Evolutionary conservation across 2,797 vertebrate species (phyloP).

Genomic region (Margarornis squamiger): DNA sequence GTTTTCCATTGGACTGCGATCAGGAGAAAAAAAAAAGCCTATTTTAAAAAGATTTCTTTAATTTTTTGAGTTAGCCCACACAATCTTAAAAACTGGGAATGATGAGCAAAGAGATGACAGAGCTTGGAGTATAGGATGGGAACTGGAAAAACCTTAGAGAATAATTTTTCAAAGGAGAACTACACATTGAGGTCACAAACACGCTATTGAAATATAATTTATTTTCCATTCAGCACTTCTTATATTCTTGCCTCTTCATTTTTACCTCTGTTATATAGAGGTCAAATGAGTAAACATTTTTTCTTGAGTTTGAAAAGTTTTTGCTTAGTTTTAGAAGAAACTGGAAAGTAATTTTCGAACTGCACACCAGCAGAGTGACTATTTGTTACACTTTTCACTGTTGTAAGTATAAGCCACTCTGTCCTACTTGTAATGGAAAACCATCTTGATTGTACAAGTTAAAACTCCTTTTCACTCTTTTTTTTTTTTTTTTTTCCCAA

Average conservation of each 20-base stretch:
- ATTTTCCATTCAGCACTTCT: not conserved
- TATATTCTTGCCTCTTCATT: not conserved
- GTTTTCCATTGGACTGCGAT: not conserved
- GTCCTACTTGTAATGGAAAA: not conserved
- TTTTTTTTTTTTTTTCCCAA: not conserved
- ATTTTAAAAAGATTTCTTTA: not conserved
- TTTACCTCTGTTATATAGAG: not conserved
- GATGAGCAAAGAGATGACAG: not conserved
- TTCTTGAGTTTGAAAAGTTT: not conserved
- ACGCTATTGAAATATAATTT: not conserved
- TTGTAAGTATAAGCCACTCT: not conserved
- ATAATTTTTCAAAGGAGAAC: constrained; percentile 3
- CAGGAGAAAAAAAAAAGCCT: not conserved
- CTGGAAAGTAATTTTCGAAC: not conserved
- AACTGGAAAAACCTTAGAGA: constrained; percentile 20
- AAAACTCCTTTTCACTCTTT: not conserved
- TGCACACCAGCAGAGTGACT: not conserved
- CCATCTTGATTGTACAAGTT: not conserved
- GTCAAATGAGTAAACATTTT: not conserved
- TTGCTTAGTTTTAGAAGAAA: constrained; percentile 9
- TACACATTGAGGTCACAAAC: not conserved
- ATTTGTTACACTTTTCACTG: not conserved
- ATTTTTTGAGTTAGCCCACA: not conserved
- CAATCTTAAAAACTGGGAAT: not conserved
- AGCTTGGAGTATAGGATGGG: not conserved